Base-by-base conservation (phyloP, 2,888 invertebrate species). In the Cyrtodaria siliqua region DNA sequence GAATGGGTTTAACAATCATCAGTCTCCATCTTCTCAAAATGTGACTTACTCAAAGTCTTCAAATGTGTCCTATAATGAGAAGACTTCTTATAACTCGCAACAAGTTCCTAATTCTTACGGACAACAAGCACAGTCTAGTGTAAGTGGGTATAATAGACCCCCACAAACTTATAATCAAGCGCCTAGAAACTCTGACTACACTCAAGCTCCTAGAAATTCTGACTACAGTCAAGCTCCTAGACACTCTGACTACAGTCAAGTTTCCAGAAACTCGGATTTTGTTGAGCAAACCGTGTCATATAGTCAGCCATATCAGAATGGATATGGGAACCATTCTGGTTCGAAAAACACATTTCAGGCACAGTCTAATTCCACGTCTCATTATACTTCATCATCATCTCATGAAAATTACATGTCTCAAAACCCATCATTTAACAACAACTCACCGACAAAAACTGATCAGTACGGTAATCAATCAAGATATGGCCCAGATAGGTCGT, bases 261-360 rank as follows among this genome's bases (percentile, higher is more conserved):
- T 12, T 12, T 33, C 33, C 33, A 33, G 33, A 33, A 33, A 33
- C 33, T 8, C 33, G 4, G 33, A 33, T 33, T 12, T 8, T 33
- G 12, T 33, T 33, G 33, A 44, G n/a, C 44, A 44, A 16, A 44
- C 44, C 16, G 44, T 6, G 4, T 44, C n/a, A 44, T 44, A 16
- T 18, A 16, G 44, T 16, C 44, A 44, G 44, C 44, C 4, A 18
- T 42, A 44, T 44, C 64, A 64, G 27, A 47, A 44, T 44, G 63
- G 68, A 44, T 63, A 61, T 27, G 40, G 33, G n/a, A 53, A 50
- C 27, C 61, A 62, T 56, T 74, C 73, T 2, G 42, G 50, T 53
- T 42, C 24, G 9, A 73, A 60, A 64, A 64, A 59, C 40, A 57
- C 57, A 33, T 71, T 63, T 59, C 67, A 71, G 40, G 53, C 56